phyloP scores from a whole-genome alignment of 2,888 invertebrate species.

The Carpatolechia fugitivella region DNA sequence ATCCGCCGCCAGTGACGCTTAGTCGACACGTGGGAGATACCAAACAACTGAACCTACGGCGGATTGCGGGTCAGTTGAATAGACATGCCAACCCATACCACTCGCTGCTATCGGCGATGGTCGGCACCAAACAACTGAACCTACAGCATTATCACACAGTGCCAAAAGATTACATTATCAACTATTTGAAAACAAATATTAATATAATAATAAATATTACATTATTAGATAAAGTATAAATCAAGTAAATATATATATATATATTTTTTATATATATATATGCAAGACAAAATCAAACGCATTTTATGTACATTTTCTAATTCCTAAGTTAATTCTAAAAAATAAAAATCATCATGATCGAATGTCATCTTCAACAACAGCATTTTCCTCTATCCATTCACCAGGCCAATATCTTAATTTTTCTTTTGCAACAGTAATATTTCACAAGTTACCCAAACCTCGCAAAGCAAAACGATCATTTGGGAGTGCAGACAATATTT shows the following conservation, averaged over 20 bases:
- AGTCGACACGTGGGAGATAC: too few species aligned
- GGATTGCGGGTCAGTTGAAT: neutral
- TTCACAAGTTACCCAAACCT: neutral
- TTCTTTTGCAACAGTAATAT: slow-evolving; percentile 11
- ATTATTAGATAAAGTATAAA: neutral
- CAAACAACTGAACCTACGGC: too few species aligned
- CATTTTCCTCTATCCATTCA: slow-evolving; percentile 7
- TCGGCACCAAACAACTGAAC: neutral
- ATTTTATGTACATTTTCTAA: too few species aligned
- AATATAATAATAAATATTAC: neutral
- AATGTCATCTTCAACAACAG: neutral
- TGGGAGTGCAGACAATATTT: neutral
- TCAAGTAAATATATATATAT: neutral
- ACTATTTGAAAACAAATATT: too few species aligned
- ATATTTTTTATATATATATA: too few species aligned
- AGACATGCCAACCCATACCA: neutral
- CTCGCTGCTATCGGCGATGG: neutral
- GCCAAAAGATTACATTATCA: too few species aligned
- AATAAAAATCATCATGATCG: neutral
- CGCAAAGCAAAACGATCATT: slow-evolving; percentile 14
- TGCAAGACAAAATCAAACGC: too few species aligned
- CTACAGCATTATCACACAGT: too few species aligned
- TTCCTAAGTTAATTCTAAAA: too few species aligned
- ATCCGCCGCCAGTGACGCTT: too few species aligned
- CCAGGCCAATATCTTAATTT: slow-evolving; percentile 18